Base-by-base conservation (phyloP, 2,113 vertebrate genomes). In the Ammodytes dubius region DNA sequence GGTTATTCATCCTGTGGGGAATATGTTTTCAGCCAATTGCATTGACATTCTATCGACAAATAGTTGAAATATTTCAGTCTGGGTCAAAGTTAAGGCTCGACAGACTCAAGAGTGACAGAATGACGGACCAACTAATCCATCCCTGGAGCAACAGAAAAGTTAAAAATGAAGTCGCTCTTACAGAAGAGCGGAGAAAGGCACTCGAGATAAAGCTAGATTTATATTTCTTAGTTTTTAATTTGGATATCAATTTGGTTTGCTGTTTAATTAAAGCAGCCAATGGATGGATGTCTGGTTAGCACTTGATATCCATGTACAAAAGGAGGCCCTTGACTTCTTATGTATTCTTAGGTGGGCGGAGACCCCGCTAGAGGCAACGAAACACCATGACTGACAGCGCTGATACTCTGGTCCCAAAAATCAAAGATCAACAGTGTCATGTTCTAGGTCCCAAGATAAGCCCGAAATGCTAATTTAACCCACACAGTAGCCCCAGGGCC, bases 401-500 rank as follows among this genome's bases (percentile, higher is more conserved):
- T 57, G 83, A 88, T 74, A 37, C 65, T 75, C n/a, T 12, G 70
- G 68, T 74, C 72, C 74, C 46, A 57, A 82, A 27, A 84, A 89
- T 91, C 88, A 89, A 79, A 93, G 77, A 91, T 85, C 88, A 94
- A 87, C 85, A 86, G 92, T 93, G 80, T 95, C 91, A 75, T 92
- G 85, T 93, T 93, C 81, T 57, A 70, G 80, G 86, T 84, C 77
- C 81, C 5, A 76, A 88, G 79, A 92, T 86, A 81, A 88, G 76
- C 59, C 35, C 61, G n/a, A 61, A 27, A 85, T 79, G 80, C 88
- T 89, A 92, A 93, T 89, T 91, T 86, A 86, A 89, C 66, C 74
- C 70, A 27, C 60, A 58, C 47, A n/a, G 74, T 43, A 54, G 81
- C 91, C 89, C 2, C 5, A 52, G 77, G 27, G 91, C 80, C 64